Base-by-base conservation (phyloP, 1,140 invertebrate species). In the Drosophila kanapiae region DNA sequence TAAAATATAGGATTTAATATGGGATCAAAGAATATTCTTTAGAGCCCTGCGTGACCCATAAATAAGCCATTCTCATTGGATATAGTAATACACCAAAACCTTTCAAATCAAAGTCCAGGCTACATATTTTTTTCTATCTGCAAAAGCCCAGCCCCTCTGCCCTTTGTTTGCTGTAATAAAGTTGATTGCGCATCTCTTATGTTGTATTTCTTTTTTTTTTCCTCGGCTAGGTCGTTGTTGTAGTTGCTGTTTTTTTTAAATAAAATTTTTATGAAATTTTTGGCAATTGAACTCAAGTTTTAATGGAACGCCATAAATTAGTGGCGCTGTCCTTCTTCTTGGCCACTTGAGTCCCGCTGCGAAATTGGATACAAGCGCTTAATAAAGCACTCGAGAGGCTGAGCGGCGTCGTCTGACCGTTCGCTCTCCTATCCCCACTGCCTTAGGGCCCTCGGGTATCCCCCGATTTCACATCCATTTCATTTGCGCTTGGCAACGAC, bases 191-290 rank as follows among this genome's bases (percentile, higher is more conserved):
- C 81, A 85, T 90, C 85, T 84, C 81, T 67, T 75, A 74, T 90
- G 75, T 58, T 57, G 40, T 60, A 58, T 58, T 60, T 60, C 64
- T 45, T 51, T 58, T 33, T 48, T 61, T 45, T 37, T 29, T 48
- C 53, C 40, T 43, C 38, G 38, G 40, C 42, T 53, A 5, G n/a
- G 16, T 47, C 13, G 45, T 47, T 45, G 51, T 61, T 59, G 62
- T 65, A 48, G 68, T 65, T 67, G 75, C 68, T 88, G 60, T 48
- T 80, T 80, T 90, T 88, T 82, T 84, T 90, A 81, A 90, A 88
- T 84, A 82, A 82, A 85, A 90, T 71, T 88, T 90, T 90, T 90
- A 90, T 90, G 85, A 90, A 90, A 90, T 90, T 90, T 90, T 90
- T 90, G 85, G 85, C 85, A 90, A 90, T 88, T 88, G 84, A 90